Conservation (phyloP, 1,140 invertebrate species). For the Philotrypesis tridentata region DNA sequence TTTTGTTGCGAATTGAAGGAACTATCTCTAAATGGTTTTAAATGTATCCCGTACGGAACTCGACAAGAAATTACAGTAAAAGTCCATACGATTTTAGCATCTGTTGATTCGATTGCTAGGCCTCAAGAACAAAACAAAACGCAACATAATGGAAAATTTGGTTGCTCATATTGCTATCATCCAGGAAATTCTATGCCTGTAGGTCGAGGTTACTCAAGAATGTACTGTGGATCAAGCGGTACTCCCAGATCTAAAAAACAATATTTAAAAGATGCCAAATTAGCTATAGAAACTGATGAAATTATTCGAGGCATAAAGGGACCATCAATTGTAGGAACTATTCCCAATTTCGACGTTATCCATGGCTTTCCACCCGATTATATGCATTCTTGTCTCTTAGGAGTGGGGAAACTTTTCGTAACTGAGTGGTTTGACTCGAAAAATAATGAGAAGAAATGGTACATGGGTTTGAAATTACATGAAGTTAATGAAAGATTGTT, state of each 20-base stretch:
- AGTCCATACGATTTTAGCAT: slow-evolving; percentile 39
- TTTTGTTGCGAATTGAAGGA: neutral
- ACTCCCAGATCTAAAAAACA: neutral
- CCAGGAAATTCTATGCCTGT: slow-evolving; percentile 31
- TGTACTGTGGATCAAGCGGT: neutral
- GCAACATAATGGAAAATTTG: slow-evolving; percentile 44
- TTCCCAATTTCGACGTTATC: slow-evolving; percentile 21
- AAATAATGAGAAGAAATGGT: neutral
- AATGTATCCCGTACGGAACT: too few relatives aligned
- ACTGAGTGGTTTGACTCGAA: too few relatives aligned
- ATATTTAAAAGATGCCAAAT: neutral
- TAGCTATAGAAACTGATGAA: neutral
- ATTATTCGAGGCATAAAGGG: slow-evolving; percentile 27
- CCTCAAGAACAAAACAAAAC: slow-evolving; percentile 35
- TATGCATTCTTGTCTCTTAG: slow-evolving; percentile 26
- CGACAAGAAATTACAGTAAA: slow-evolving; percentile 24
- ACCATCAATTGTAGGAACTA: neutral
- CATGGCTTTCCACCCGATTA: slow-evolving; percentile 17
- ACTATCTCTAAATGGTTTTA: neutral
- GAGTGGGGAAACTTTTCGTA: too few relatives aligned
- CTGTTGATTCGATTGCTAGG: slow-evolving; percentile 39
- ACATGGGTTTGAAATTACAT: neutral
- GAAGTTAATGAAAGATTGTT: neutral
- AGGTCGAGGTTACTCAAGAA: slow-evolving; percentile 31
- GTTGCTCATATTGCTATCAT: slow-evolving; percentile 44